These are phyloP conservation scores for Lamellibrachia luymesi DNA, from an alignment of 1,140 invertebrate genomes.

Conservation along the genomic window DNA sequence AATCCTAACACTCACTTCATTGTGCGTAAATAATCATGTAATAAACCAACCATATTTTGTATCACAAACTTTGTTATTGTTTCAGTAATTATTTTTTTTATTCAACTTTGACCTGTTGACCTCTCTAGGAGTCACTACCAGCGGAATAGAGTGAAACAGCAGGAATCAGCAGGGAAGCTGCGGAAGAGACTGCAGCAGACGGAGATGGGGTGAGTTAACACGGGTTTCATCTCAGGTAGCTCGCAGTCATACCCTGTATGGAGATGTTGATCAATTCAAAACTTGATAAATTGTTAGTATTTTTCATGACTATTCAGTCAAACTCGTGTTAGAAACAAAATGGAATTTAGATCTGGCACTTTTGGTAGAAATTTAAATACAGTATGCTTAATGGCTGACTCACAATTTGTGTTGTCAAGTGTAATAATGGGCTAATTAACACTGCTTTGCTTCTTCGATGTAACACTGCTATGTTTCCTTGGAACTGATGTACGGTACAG, in stretches of 20 bases:
- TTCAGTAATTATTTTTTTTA: no score
- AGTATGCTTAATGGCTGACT: neutral
- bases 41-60: no score
- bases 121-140: conserved; percentile 17
- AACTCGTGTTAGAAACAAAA: neutral
- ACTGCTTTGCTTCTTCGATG: neutral
- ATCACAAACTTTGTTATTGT: no score
- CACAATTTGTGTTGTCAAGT: neutral
- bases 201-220: neutral
- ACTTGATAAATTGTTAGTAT: neutral
- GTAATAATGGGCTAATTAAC: neutral
- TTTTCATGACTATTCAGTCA: neutral
- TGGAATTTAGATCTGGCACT: neutral
- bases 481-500: neutral
- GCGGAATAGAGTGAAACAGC: conserved; percentile 13
- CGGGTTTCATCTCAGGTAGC: no score
- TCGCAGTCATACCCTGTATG: no score
- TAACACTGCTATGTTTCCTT: neutral
- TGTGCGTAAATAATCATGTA: no score
- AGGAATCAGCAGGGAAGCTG: neutral
- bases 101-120: neutral
- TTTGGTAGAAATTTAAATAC: neutral
- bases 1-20: no score
- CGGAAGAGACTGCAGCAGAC: neutral
- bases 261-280: neutral